These are phyloP conservation scores for Pandemis corylana DNA, from an alignment of 2,888 invertebrate species.

Conservation along the genomic window DNA sequence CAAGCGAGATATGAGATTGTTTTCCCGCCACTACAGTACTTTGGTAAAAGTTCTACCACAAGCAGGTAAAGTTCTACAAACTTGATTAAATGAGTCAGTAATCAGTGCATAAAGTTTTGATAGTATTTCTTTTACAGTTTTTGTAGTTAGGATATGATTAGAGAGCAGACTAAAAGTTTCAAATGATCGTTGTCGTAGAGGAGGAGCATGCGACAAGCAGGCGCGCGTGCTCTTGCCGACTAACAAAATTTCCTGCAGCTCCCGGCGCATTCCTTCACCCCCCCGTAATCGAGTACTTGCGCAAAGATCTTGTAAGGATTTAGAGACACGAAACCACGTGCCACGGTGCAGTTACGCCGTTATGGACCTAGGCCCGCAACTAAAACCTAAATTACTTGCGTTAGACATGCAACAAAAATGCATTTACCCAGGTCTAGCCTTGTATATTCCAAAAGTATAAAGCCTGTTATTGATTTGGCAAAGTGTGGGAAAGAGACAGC, in stretches of 20 bases:
- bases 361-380: constrained; percentile 1
- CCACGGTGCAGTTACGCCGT: constrained; percentile 15
- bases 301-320: constrained; percentile 67
- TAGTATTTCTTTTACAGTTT: constrained; percentile 44
- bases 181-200: constrained; percentile 60
- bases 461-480: constrained; percentile 1
- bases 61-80: constrained; percentile 47
- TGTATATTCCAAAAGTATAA: not conserved
- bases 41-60: constrained; percentile 68
- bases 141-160: constrained; percentile 62
- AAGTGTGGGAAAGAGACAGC: constrained; percentile 37
- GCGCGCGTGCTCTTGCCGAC: constrained; percentile 77
- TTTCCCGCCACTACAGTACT: constrained; percentile 83
- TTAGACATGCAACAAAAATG: constrained; percentile 28
- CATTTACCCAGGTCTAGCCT: constrained; percentile 7
- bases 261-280: constrained; percentile 83
- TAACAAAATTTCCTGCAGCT: constrained; percentile 80
- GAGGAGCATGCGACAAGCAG: constrained; percentile 65
- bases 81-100: constrained; percentile 29
- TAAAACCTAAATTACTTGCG: not conserved
- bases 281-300: constrained; percentile 81
- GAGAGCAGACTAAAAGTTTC: constrained; percentile 78
- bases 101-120: constrained; percentile 26
- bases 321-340: constrained; percentile 51
- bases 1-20: constrained; percentile 83